A percentile compares a stretch with the other conserved stretches of the same genome.
Evolutionary conservation across 2,888 invertebrate genomes (phyloP).

Genomic region (Papilio protenor): DNA sequence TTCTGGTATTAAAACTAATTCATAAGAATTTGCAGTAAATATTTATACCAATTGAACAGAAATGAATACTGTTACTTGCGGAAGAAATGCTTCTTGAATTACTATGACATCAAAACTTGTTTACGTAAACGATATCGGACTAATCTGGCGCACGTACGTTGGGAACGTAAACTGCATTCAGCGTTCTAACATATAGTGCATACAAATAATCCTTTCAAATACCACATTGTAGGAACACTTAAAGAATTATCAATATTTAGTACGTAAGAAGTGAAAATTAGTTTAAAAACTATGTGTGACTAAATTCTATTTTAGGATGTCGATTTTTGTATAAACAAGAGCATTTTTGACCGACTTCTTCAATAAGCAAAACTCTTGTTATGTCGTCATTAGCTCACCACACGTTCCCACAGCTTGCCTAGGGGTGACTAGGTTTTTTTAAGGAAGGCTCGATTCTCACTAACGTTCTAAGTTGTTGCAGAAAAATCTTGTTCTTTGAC

Average conservation of each 20-base stretch:
- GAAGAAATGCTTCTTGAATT: slow-evolving; percentile 52
- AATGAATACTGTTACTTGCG: slow-evolving; percentile 43
- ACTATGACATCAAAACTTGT: slow-evolving; percentile 49
- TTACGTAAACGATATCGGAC: slow-evolving; percentile 36
- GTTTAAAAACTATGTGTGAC: background rate
- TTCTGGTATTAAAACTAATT: background rate
- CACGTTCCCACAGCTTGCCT: too few species aligned
- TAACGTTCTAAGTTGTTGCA: background rate
- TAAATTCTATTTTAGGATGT: background rate
- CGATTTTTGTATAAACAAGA: background rate
- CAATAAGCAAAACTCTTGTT: background rate
- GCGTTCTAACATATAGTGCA: background rate
- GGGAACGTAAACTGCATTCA: slow-evolving; percentile 12
- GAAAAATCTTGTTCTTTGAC: background rate
- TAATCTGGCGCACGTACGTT: slow-evolving; percentile 6
- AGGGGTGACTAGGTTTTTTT: background rate
- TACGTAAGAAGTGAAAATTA: background rate
- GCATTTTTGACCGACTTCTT: too few species aligned
- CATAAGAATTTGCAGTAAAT: background rate
- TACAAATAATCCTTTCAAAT: slow-evolving; percentile 8
- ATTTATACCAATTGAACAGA: background rate
- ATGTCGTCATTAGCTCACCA: too few species aligned
- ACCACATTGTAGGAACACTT: background rate
- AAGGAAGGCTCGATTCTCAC: background rate
- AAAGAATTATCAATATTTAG: background rate